Conservation (phyloP, 2,797 vertebrate genomes). For the Vipera ursinii region DNA sequence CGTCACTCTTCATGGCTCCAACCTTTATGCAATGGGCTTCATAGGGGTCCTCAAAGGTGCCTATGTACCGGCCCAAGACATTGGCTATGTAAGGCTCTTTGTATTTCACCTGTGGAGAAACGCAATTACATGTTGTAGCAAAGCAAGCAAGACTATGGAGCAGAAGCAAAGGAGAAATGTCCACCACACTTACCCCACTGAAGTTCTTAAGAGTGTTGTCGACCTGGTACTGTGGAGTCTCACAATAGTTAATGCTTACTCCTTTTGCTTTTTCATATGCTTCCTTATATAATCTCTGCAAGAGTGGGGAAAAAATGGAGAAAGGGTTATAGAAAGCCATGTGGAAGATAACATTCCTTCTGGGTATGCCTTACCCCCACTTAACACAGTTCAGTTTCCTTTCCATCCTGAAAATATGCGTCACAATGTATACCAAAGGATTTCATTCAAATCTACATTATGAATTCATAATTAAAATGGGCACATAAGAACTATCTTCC, state of each 20-base stretch:
- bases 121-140: background rate
- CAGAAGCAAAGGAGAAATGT: accelerated
- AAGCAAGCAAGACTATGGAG: background rate
- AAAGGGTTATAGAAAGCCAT: background rate
- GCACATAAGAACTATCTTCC: background rate
- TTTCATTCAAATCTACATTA: background rate
- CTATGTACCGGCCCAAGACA: constrained; percentile 91
- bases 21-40: constrained; percentile 86
- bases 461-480: background rate
- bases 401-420: background rate
- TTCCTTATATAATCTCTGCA: constrained; percentile 92
- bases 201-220: constrained; percentile 86
- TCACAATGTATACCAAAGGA: background rate
- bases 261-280: constrained; percentile 87
- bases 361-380: background rate
- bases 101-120: constrained; percentile 78
- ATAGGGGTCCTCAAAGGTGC: constrained; percentile 90
- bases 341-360: background rate
- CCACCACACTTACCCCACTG: constrained; percentile 80
- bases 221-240: constrained; percentile 93
- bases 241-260: constrained; percentile 94
- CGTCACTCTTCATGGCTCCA: constrained; percentile 86
- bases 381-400: background rate
- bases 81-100: constrained; percentile 88
- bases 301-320: constrained; percentile 2